phyloP scores from a whole-genome alignment of 35 echinoderm and acorn worm species.

The Strongylocentrotus purpuratus region DNA sequence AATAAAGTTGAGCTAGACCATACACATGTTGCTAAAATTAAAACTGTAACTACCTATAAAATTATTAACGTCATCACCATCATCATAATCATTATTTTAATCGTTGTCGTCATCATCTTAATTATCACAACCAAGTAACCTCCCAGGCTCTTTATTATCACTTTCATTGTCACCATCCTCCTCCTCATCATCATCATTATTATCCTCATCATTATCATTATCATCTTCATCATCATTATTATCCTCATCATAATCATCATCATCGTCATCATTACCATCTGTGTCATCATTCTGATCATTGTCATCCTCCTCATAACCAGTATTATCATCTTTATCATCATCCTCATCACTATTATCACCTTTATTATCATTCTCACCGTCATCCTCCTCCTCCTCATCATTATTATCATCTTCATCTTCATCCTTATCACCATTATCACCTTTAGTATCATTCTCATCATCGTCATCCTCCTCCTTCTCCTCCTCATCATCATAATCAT shows the following conservation, averaged over 20 bases:
- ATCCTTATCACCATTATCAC: not conserved
- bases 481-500: too few relatives aligned
- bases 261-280: not conserved
- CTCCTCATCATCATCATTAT: not conserved
- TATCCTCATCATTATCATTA: not conserved
- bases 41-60: too few relatives aligned
- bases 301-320: too few relatives aligned
- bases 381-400: not conserved
- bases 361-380: not conserved
- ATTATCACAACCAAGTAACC: not conserved
- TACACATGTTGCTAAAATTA: too few relatives aligned
- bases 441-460: not conserved
- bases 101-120: not conserved
- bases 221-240: not conserved
- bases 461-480: too few relatives aligned
- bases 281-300: not conserved
- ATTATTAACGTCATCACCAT: not conserved
- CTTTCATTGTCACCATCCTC: too few relatives aligned
- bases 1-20: too few relatives aligned
- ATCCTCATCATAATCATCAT: not conserved
- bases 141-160: not conserved
- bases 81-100: not conserved
- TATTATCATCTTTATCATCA: too few relatives aligned
- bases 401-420: not conserved
- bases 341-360: too few relatives aligned